Conservation (phyloP, 2,113 vertebrate species). For the Pedionomus torquatus region DNA sequence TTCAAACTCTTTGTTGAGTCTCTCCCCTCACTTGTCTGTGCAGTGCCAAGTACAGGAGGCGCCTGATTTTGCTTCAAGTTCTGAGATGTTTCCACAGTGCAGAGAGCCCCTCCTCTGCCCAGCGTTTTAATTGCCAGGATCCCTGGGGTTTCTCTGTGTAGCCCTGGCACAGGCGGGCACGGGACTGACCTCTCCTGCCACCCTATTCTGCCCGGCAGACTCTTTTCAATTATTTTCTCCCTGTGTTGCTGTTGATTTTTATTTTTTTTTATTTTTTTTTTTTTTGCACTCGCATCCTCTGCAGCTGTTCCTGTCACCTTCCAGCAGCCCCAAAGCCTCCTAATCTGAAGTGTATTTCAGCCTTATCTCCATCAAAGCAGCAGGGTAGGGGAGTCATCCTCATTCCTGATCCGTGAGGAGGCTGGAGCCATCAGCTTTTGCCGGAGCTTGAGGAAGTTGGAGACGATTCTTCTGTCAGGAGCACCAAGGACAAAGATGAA, state of each 20-base stretch:
- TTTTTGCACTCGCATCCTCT: neutral
- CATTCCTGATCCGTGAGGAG: neutral
- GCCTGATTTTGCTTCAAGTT: neutral
- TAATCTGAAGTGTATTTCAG: conserved; percentile 6
- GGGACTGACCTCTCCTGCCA: conserved; percentile 3
- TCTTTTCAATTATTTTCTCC: conserved; percentile 41
- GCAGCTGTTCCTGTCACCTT: neutral
- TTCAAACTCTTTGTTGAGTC: neutral
- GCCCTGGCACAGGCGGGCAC: neutral
- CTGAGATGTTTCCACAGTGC: neutral
- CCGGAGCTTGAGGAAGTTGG: neutral
- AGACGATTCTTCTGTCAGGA: conserved; percentile 34
- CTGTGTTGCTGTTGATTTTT: neutral
- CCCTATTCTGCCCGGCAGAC: neutral
- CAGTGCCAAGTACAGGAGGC: conserved; percentile 18
- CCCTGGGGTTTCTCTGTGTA: neutral
- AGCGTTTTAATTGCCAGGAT: neutral
- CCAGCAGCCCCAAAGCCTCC: neutral
- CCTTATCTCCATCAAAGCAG: conserved; percentile 64
- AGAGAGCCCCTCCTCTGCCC: neutral
- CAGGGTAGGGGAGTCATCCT: neutral
- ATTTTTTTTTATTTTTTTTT: neutral
- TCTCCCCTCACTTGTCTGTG: neutral
- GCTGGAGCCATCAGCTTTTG: conserved; percentile 1
- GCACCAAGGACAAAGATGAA: conserved; percentile 46